phyloP scores from a whole-genome alignment of 1,140 invertebrate genomes.

The Lithobius niger region DNA sequence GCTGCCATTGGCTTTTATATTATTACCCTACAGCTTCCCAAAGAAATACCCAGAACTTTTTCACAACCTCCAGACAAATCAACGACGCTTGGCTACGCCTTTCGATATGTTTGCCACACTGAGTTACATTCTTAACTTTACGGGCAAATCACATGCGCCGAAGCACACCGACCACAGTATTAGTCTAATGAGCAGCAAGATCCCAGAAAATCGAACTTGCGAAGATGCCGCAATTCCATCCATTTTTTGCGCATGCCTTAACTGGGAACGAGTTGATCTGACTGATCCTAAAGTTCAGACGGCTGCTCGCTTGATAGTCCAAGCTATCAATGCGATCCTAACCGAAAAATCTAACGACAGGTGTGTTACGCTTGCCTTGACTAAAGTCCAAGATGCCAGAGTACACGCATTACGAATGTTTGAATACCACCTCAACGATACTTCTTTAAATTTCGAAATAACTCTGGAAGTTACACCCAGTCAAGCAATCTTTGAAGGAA shows the following conservation, averaged over 20 bases:
- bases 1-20: constrained; percentile 66
- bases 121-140: constrained; percentile 23
- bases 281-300: background rate
- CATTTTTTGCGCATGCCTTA: constrained; percentile 33
- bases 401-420: background rate
- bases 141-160: background rate
- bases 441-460: background rate
- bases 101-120: constrained; percentile 37
- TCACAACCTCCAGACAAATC: constrained; percentile 52
- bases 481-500: background rate
- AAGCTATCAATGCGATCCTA: background rate
- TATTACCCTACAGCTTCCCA: constrained; percentile 57
- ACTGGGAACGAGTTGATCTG: background rate
- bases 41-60: constrained; percentile 45
- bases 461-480: background rate
- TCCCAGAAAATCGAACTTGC: constrained; percentile 29
- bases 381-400: background rate
- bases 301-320: background rate
- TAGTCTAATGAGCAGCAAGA: constrained; percentile 19
- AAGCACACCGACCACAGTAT: constrained; percentile 18
- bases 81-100: constrained; percentile 31
- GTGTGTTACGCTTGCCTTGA: background rate
- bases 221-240: constrained; percentile 27
- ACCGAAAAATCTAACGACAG: background rate
- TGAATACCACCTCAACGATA: background rate